Evolutionary conservation across 2,888 invertebrate genomes (phyloP).

Genomic region (Noctua pronuba): DNA sequence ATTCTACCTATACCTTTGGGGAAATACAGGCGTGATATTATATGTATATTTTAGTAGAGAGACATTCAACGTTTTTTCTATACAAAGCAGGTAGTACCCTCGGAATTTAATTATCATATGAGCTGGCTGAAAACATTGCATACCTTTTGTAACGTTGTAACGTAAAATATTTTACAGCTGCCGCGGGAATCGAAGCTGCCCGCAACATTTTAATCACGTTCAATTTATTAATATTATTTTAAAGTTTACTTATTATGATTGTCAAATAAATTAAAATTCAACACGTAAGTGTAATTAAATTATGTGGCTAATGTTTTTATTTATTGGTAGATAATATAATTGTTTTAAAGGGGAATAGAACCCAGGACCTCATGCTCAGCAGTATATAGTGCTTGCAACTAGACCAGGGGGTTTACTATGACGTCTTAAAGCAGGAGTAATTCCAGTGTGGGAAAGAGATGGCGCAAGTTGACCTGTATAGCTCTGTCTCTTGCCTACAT

Average conservation of each 20-base stretch:
- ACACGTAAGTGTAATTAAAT: background rate
- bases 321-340: background rate
- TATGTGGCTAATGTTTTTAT: background rate
- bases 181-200: constrained; percentile 25
- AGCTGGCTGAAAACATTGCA: constrained; percentile 35
- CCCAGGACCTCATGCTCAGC: background rate
- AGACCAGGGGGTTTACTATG: too few relatives aligned
- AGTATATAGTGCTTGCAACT: background rate
- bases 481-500: too few relatives aligned
- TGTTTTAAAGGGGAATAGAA: background rate
- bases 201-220: constrained; percentile 49
- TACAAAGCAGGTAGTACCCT: background rate
- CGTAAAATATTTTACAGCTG: constrained; percentile 30
- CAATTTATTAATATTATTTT: constrained; percentile 41
- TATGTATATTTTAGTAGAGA: too few relatives aligned
- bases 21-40: background rate
- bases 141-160: constrained; percentile 21
- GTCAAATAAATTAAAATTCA: constrained; percentile 2
- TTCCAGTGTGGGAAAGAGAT: too few relatives aligned
- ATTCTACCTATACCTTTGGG: background rate
- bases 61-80: background rate
- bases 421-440: too few relatives aligned
- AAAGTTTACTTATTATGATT: constrained; percentile 9
- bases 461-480: too few relatives aligned
- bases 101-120: constrained; percentile 49